Base-by-base conservation (phyloP, 23 tunicate species). In the Aplidium turbinatum region DNA sequence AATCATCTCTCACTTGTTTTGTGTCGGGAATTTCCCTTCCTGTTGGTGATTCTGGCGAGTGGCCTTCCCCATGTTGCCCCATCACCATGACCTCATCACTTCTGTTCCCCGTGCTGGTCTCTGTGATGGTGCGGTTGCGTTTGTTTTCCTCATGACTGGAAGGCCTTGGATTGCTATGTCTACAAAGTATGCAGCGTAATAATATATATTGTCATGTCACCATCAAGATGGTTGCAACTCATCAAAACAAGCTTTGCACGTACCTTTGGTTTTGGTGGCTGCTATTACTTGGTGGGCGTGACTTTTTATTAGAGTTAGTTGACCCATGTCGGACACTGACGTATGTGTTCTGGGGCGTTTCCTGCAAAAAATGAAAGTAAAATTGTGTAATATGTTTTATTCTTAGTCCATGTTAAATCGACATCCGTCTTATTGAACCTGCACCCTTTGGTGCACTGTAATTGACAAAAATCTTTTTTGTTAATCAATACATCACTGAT, bases 21-120 rank as follows among this genome's bases (percentile, higher is more conserved):
- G n/a, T n/a, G n/a, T n/a, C n/a, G n/a, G n/a, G n/a, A n/a, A n/a
- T n/a, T n/a, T n/a, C n/a, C n/a, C n/a, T n/a, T n/a, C n/a, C n/a
- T n/a, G n/a, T n/a, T n/a, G n/a, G n/a, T n/a, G n/a, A n/a, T n/a
- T n/a, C n/a, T n/a, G n/a, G n/a, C n/a, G n/a, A n/a, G n/a, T n/a
- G n/a, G n/a, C n/a, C n/a, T n/a, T n/a, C n/a, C n/a, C n/a, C n/a
- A 16, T 35, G 22, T 0, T 16, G 38, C 6, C 27, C 3, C 45
- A 77, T 61, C 45, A 63, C 72, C n/a, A 30, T 29, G 5, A 46
- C 82, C 33, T 61, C 72, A 3, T 62, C 82, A 33, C 82, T 63
- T 30, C 60, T 74, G 56, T 74, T 77, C 19, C 60, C 72, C 20
- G 19, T 28, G 31, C 82, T 77, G 52, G 51, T 33, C 45, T 77